These are phyloP conservation scores for Parnassius mnemosyne DNA, from an alignment of 2,888 invertebrate genomes.

Conservation along the genomic window DNA sequence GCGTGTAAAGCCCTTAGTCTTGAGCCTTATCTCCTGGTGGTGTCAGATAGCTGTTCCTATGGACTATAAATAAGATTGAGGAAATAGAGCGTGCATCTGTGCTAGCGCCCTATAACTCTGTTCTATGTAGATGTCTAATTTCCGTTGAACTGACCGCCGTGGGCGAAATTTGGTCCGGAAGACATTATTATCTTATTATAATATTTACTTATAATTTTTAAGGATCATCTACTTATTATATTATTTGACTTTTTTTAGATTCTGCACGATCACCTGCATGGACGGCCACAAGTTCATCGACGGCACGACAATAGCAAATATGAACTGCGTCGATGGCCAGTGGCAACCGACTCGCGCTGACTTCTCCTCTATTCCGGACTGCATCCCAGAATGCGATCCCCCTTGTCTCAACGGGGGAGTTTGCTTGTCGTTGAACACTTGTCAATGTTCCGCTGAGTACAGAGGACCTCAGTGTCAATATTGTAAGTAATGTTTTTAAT, in stretches of 20 bases:
- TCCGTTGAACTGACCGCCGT: too few species aligned
- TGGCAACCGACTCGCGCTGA: conserved; percentile 86
- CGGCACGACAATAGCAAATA: conserved; percentile 83
- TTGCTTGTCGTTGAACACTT: conserved; percentile 88
- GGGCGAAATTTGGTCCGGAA: too few species aligned
- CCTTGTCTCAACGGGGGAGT: conserved; percentile 89
- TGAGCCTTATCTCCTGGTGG: too few species aligned
- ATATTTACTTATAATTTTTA: too few species aligned
- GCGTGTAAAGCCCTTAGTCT: too few species aligned
- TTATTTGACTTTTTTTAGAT: conserved; percentile 56
- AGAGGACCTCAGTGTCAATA: conserved; percentile 88
- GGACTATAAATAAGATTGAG: too few species aligned
- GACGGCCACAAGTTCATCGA: conserved; percentile 86
- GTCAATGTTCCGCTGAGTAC: conserved; percentile 87
- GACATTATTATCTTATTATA: too few species aligned
- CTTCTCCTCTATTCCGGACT: conserved; percentile 84
- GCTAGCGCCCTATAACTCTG: too few species aligned
- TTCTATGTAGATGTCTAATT: too few species aligned
- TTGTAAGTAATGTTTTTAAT: conserved; percentile 46
- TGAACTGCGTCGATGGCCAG: conserved; percentile 84
- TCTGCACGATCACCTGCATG: conserved; percentile 84
- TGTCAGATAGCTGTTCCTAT: too few species aligned
- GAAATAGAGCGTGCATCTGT: too few species aligned
- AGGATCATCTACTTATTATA: too few species aligned
- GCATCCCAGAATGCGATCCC: conserved; percentile 83